phyloP scores from a whole-genome alignment of 1,140 invertebrate species.

The Tetragonula clypearis region DNA sequence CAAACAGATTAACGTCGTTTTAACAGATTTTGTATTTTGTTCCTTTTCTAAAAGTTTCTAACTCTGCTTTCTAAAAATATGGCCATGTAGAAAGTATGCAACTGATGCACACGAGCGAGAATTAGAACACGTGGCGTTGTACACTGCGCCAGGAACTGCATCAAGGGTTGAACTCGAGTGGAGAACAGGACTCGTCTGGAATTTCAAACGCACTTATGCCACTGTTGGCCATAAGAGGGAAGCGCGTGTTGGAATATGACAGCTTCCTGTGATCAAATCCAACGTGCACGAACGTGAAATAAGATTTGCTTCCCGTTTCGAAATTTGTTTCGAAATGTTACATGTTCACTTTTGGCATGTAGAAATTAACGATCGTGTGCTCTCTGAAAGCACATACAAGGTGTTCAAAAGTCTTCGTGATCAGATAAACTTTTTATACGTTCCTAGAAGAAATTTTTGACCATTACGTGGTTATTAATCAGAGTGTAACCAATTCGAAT shows the following conservation, averaged over 20 bases:
- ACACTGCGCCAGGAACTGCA: not conserved
- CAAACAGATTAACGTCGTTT: no score
- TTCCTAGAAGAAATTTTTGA: no score
- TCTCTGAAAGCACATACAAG: not conserved
- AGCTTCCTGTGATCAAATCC: constrained; percentile 30
- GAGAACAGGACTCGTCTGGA: constrained; percentile 17
- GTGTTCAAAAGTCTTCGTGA: not conserved
- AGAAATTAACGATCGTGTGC: not conserved
- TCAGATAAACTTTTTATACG: not conserved
- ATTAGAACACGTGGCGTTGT: not conserved
- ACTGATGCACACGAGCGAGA: not conserved
- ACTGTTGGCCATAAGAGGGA: constrained; percentile 28
- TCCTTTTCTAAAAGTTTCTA: no score
- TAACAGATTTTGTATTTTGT: not conserved
- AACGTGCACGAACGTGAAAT: not conserved
- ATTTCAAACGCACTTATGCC: not conserved
- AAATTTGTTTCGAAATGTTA: not conserved
- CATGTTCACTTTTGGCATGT: not conserved
- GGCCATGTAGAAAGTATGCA: not conserved
- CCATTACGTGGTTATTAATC: no score
- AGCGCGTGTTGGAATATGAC: not conserved
- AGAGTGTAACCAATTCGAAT: no score
- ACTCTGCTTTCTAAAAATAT: no score
- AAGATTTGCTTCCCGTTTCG: not conserved
- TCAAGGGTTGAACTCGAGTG: constrained; percentile 14